A percentile compares a stretch with the other conserved stretches of the same genome.
phyloP scores from a whole-genome alignment of 2,797 vertebrate genomes.

The Leucoraja ocellata region DNA sequence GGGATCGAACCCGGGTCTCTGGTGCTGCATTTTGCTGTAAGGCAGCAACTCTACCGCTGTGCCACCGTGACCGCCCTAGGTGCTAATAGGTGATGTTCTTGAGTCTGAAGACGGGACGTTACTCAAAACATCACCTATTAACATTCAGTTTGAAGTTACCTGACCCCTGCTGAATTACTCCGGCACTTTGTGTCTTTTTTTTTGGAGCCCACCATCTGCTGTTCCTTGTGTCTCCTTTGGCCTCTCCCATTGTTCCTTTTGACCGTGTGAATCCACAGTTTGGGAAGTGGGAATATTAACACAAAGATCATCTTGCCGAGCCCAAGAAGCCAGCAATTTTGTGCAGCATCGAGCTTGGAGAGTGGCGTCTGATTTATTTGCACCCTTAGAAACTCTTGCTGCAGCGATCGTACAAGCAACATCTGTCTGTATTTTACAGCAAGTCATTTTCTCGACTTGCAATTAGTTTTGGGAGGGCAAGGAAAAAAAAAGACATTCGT shows the following conservation, averaged over 20 bases:
- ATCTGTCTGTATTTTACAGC: neutral
- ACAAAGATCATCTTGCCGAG: neutral
- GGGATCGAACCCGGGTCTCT: no score
- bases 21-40: no score
- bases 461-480: neutral
- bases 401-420: neutral
- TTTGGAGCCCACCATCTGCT: no score
- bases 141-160: no score
- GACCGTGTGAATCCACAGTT: neutral
- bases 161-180: no score
- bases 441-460: neutral
- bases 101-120: no score
- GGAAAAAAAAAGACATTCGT: neutral
- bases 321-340: neutral
- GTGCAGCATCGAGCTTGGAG: neutral
- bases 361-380: neutral
- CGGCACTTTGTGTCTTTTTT: no score
- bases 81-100: no score
- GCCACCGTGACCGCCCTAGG: no score
- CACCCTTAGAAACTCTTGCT: neutral
- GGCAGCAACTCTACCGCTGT: no score
- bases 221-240: no score
- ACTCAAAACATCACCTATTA: no score
- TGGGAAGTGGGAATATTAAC: neutral
- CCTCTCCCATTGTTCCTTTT: neutral